Evolutionary conservation across 2,888 invertebrate species (phyloP).

Genomic region (Strigamia maritima): DNA sequence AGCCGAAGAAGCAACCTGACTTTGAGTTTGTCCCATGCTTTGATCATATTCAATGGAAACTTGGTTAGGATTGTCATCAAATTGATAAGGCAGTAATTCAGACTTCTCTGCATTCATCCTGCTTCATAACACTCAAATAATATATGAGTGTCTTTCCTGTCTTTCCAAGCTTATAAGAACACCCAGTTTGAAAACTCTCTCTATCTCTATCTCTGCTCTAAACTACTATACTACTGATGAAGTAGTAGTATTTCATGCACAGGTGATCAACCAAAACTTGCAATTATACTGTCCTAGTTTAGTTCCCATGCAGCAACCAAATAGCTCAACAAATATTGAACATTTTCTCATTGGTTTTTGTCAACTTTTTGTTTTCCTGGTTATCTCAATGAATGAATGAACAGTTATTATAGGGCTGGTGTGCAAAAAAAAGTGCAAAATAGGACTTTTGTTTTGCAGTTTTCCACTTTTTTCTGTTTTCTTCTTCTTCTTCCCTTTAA

Average conservation of each 20-base stretch:
- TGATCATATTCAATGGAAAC: slow-evolving; percentile 7
- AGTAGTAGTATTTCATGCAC: slow-evolving; percentile 20
- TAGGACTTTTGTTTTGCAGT: not conserved
- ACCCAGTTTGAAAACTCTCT: not conserved
- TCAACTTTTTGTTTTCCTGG: not conserved
- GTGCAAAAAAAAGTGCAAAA: not conserved
- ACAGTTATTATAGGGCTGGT: not conserved
- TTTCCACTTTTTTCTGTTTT: too few species aligned
- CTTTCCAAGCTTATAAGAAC: too few species aligned
- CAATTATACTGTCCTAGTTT: slow-evolving; percentile 9
- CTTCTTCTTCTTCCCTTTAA: not conserved
- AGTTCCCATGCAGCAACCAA: not conserved
- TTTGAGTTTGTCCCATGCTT: slow-evolving; percentile 4
- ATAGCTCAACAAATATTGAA: not conserved
- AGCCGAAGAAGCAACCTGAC: not conserved
- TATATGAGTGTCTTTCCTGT: not conserved
- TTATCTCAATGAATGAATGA: slow-evolving; percentile 5
- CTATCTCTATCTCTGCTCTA: not conserved
- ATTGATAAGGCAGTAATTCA: not conserved
- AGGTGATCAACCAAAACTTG: slow-evolving; percentile 19
- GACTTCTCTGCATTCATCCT: slow-evolving; percentile 16
- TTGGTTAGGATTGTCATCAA: not conserved
- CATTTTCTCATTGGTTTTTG: slow-evolving; percentile 15
- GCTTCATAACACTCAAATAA: not conserved
- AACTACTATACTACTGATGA: not conserved